Evolutionary conservation across 2,888 invertebrate genomes (phyloP), one percentile per base, ranked within the genome.

Genomic region (Tenthredo notha): DNA sequence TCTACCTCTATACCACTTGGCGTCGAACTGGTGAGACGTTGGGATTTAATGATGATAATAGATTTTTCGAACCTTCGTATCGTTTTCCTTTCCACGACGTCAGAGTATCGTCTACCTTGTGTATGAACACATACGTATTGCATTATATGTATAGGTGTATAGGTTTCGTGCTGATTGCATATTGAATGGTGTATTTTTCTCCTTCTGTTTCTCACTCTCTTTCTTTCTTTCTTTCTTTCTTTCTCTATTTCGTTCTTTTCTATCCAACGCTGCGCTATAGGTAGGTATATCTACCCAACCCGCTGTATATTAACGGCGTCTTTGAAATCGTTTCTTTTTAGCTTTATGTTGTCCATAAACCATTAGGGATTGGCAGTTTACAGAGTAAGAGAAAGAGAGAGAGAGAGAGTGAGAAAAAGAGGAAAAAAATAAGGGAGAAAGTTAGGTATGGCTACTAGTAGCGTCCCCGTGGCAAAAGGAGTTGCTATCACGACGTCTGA

Each of bases 341-440:
- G 58, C 37, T 80, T 80, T 61, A 80, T 80, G 61, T 37, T 67
- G 67, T 83, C 83, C 83, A 83, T 83, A 83, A 83, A 83, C 67
- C 70, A 83, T 83, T 83, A 83, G 5, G 83, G 67, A 70, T 47
- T 83, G 67, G 83, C 70, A 83, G 83, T 83, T 67, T 67, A 7
- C 47, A 40, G 43, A 37, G 37, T 37, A 7, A 37, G 37, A 7
- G 50, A 50, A 18, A 50, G 5, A 1, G 50, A 50, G 18, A n/a
- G 54, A n/a, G 54, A n/a, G n/a, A 54, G n/a, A 50, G 6, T 18
- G 9, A 1, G n/a, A 18, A 50, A n/a, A n/a, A 50, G n/a, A n/a
- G n/a, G n/a, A n/a, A 7, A 7, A 40, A 37, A 40, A 72, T 9
- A 33, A 70, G 18, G n/a, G 43, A 74, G 72, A 9, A n/a, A 25